A percentile compares a stretch with the other conserved stretches of the same genome.
Conservation (phyloP, 2,888 invertebrate genomes). For the Eudasyphora cyanicolor region DNA sequence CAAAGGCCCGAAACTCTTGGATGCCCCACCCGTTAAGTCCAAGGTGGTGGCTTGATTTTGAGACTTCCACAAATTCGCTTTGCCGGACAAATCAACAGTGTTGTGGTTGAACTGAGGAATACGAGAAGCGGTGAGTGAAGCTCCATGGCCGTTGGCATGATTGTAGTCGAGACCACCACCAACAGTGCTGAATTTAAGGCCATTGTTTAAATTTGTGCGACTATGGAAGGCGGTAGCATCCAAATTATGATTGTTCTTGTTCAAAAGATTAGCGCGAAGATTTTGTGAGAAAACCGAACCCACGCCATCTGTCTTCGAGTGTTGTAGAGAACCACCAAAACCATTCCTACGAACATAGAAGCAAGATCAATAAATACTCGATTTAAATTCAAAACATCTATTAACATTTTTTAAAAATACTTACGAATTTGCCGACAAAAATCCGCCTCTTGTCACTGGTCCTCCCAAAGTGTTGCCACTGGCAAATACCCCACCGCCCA, state of each 20-base stretch:
- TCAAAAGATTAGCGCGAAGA: slow-evolving; percentile 58
- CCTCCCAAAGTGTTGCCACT: slow-evolving; percentile 56
- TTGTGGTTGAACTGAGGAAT: slow-evolving; percentile 65
- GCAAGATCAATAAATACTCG: too few relatives aligned
- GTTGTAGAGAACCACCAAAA: slow-evolving; percentile 59
- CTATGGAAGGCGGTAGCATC: slow-evolving; percentile 65
- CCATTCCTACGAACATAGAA: slow-evolving; percentile 61
- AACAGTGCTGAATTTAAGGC: slow-evolving; percentile 63
- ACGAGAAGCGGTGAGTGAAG: slow-evolving; percentile 57
- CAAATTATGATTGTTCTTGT: slow-evolving; percentile 57
- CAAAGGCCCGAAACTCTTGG: slow-evolving; percentile 54
- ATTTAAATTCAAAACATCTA: too few relatives aligned
- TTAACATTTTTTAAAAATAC: background rate
- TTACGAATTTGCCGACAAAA: slow-evolving; percentile 59
- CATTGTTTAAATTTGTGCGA: slow-evolving; percentile 63
- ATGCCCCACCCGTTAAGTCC: slow-evolving; percentile 60
- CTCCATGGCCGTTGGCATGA: slow-evolving; percentile 64
- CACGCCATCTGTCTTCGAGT: slow-evolving; percentile 62
- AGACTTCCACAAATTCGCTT: slow-evolving; percentile 66
- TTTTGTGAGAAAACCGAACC: slow-evolving; percentile 56
- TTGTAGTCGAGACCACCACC: slow-evolving; percentile 66
- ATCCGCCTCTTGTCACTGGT: slow-evolving; percentile 65
- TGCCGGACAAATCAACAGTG: slow-evolving; percentile 61
- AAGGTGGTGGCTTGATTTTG: slow-evolving; percentile 47
- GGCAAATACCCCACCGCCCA: slow-evolving; percentile 62